Base-by-base conservation (phyloP, 2,888 invertebrate species). In the Tribolium freemani region DNA sequence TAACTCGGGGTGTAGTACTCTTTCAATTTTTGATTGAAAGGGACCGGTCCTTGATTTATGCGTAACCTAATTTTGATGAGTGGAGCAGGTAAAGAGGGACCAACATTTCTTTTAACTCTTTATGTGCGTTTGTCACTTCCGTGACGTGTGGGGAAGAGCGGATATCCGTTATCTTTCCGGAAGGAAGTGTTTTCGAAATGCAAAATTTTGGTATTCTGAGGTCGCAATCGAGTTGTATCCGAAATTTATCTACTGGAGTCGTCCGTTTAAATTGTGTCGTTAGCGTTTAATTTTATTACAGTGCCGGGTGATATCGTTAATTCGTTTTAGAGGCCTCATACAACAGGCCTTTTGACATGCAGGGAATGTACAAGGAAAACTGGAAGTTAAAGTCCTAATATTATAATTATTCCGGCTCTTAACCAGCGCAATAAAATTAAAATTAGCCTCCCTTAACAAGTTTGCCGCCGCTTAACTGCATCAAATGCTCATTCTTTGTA, bases 401-500 rank as follows among this genome's bases (percentile, higher is more conserved):
- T 84, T 81, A 83, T 83, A 84, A 84, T 84, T 84, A 84, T 84
- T 83, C 83, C 83, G 81, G 81, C 79, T 80, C 81, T 84, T 83
- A 83, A 79, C 77, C 82, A 77, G 77, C 75, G 83, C 83, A 81
- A 83, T 83, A 83, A 84, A 84, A 84, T 84, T 82, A 82, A 83
- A 83, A 82, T 83, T 83, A 79, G 81, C 80, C 78, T 81, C 77
- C 77, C 79, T 79, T 81, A 78, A 79, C 79, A 78, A 80, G 78
- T 79, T 78, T 77, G 74, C 73, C 76, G 76, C 75, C 75, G 75
- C 75, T 76, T 77, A 80, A 79, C 81, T 80, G 78, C 81, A 80
- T 80, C 79, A 80, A 79, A 78, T 78, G 74, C 76, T 78, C 77
- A 77, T 78, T 78, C 77, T 78, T 77, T 76, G 76, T 78, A 75